Base-by-base conservation (phyloP, 2,113 vertebrate species). In the Heloderma charlesbogerti region DNA sequence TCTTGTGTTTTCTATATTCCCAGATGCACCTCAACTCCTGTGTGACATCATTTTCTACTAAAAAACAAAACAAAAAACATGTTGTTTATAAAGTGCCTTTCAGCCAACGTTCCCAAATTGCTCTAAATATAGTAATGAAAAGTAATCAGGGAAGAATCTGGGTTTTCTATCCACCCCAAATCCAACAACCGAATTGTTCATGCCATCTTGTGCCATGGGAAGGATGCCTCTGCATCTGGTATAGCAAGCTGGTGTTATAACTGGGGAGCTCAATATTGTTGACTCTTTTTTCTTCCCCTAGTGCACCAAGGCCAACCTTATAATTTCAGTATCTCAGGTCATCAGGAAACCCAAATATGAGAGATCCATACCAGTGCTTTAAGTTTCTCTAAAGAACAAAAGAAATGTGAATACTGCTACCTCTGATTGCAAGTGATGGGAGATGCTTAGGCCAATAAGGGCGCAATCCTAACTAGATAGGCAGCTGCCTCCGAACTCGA, bases 11-110 rank as follows among this genome's bases (percentile, higher is more conserved):
- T 90, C 48, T 69, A 83, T 88, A 93, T 92, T 94, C 88, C 93
- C 88, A 94, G 89, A 94, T 94, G 95, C 80, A 93, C 80, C 86
- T 87, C 88, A 93, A 84, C 92, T 91, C 92, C 93, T 91, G 60
- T 92, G 88, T 90, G 91, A 89, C n/a, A 81, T 2, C 43, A 77
- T 91, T 93, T 37, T 91, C 15, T 82, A 92, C 92, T 63, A 95
- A n/a, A n/a, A n/a, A n/a, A n/a, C n/a, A 93, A 94, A 94, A 94
- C 90, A 90, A 43, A 91, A 78, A 45, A 45, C 31, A 27, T 88
- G 72, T 6, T 85, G 57, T 93, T 95, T 94, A 89, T 91, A 63
- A 20, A 92, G 88, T 12, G 16, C 2, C 87, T 95, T 94, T 92
- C 83, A 92, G 93, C 87, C 77, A 78, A 57, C 75, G 54, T 90